Base-by-base conservation (phyloP, 2,888 invertebrate species). In the Piscicola geometra region DNA sequence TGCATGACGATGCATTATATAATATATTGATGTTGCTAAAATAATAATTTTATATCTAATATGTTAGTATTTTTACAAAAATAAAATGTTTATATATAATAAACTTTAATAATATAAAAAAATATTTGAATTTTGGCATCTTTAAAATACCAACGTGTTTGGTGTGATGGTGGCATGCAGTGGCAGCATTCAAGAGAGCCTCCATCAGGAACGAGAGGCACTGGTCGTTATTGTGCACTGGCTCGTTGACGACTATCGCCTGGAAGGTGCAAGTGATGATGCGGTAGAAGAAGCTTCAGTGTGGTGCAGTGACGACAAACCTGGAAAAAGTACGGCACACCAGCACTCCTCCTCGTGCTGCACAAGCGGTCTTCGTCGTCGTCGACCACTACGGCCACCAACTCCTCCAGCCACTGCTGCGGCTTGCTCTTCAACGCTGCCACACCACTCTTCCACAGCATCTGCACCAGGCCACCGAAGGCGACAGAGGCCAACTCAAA, bases 401-500 rank as follows among this genome's bases (percentile, higher is more conserved):
- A 82, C 69, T 84, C 82, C 25, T 81, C 73, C 71, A 87, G 80
- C 86, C 86, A 86, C 21, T 81, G 78, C 21, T 72, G 76, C 0
- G 86, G 86, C 47, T 82, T 81, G 70, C 77, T 77, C 74, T 82
- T 82, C 15, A 80, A 50, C 1, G 60, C 71, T 1, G 70, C 36
- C 1, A 77, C 25, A 12, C 70, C 47, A 36, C 77, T 78, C n/a
- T 86, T 88, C 90, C 90, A 91, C 35, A 91, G 88, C 84, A 90
- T 89, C 0, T 88, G 86, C 79, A 93, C 90, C 68, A 94, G 86
- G 81, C 90, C 89, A 0, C 90, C 89, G 86, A 96, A 96, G 0
- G 94, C 96, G 18, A 93, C 90, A 83, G 93, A 93, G 0, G 93
- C 94, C 85, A 95, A 93, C 83, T 98, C 97, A 85, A 97, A 96